Conservation (phyloP, 2,888 invertebrate genomes). For the Nemapogon koenigi region DNA sequence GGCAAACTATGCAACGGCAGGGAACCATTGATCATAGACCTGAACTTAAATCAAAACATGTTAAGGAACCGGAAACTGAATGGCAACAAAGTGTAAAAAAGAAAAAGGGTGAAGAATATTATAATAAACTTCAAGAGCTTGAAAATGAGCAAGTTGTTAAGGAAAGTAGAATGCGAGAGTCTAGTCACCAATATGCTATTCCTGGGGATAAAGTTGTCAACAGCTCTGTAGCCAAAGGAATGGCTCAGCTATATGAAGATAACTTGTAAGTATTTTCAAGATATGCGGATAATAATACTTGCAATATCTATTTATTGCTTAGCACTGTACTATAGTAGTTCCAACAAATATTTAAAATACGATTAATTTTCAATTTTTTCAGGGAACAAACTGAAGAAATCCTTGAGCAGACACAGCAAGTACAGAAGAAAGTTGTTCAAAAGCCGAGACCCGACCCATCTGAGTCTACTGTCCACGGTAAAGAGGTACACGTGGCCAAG, state of each 20-base stretch:
- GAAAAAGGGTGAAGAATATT: conserved; percentile 85
- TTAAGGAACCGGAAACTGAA: conserved; percentile 78
- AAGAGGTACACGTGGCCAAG: conserved; percentile 85
- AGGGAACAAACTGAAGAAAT: conserved; percentile 70
- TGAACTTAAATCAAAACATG: conserved; percentile 69
- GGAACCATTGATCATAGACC: conserved; percentile 69
- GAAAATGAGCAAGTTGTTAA: conserved; percentile 87
- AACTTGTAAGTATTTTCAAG: conserved; percentile 72
- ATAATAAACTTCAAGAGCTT: conserved; percentile 79
- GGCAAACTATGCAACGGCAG: conserved; percentile 73
- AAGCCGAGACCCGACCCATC: conserved; percentile 74
- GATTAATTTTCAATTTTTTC: conserved; percentile 23
- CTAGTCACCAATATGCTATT: conserved; percentile 81
- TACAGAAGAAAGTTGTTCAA: conserved; percentile 48
- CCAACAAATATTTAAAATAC: no score
- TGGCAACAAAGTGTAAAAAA: conserved; percentile 85
- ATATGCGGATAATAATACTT: no score
- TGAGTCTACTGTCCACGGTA: conserved; percentile 86
- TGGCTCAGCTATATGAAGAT: conserved; percentile 87
- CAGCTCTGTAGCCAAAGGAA: conserved; percentile 80
- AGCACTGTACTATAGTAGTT: no score
- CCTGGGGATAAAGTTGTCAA: conserved; percentile 83
- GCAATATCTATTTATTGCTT: no score
- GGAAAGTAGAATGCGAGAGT: conserved; percentile 79
- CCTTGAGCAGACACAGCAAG: conserved; percentile 42